A percentile compares a stretch with the other conserved stretches of the same genome.
phyloP scores from a whole-genome alignment of 2,888 invertebrate genomes.

The Lagria hirta region DNA sequence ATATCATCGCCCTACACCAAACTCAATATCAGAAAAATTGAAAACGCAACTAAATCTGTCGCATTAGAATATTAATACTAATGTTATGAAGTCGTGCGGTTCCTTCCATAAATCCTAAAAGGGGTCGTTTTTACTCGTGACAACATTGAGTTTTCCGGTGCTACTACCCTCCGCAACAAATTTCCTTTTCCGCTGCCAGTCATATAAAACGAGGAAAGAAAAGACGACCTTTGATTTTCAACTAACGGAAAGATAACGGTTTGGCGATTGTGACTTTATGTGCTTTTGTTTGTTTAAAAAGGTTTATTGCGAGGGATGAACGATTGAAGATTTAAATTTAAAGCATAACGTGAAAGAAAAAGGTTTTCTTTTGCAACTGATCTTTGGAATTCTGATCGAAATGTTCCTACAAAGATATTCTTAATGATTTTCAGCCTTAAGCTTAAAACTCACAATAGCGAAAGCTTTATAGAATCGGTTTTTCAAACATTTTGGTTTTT shows the following conservation, averaged over 20 bases:
- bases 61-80: conserved; percentile 34
- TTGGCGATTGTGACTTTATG: conserved; percentile 21
- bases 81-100: conserved; percentile 28
- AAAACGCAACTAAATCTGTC: conserved; percentile 26
- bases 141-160: conserved; percentile 23
- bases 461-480: no score
- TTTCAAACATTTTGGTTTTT: no score
- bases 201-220: conserved; percentile 24
- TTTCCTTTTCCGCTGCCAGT: conserved; percentile 25
- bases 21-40: conserved; percentile 24
- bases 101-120: conserved; percentile 25
- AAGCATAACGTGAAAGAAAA: no score
- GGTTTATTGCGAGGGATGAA: conserved; percentile 7
- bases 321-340: no score
- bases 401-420: no score
- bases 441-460: no score
- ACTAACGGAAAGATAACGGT: conserved; percentile 25
- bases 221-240: conserved; percentile 23
- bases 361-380: no score
- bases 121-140: conserved; percentile 8
- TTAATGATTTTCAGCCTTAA: no score
- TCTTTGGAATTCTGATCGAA: no score
- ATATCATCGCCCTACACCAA: conserved; percentile 22
- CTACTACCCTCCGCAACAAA: conserved; percentile 22
- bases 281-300: conserved; percentile 21